Percentiles rank a stretch among this genome's conserved stretches.
Conservation (phyloP, 2,888 invertebrate species). For the Sepioteuthis lessoniana region DNA sequence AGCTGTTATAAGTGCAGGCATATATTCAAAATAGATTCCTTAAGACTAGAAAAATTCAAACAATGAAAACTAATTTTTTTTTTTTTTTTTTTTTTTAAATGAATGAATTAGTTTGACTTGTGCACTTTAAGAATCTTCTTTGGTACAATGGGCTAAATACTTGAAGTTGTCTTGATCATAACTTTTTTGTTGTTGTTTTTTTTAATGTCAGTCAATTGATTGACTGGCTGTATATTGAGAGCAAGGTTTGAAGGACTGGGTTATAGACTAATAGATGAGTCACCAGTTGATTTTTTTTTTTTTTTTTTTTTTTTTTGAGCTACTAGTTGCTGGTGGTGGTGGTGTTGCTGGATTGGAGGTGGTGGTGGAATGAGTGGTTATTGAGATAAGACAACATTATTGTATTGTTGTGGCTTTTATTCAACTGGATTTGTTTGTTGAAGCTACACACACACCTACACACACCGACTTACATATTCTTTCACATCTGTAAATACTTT, state of each 20-base stretch:
- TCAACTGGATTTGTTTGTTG: background rate
- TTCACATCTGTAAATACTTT: too few relatives aligned
- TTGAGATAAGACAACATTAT: constrained; percentile 35
- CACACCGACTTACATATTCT: background rate
- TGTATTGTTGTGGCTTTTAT: constrained; percentile 37
- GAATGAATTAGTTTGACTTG: too few relatives aligned
- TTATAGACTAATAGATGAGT: background rate
- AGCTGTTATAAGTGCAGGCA: too few relatives aligned
- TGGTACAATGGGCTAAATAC: background rate
- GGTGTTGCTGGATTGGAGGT: background rate
- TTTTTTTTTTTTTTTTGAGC: too few relatives aligned
- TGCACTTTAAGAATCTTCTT: too few relatives aligned
- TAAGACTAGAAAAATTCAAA: too few relatives aligned
- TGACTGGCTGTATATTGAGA: background rate
- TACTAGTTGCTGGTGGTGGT: background rate
- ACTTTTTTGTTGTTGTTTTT: background rate
- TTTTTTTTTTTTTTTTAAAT: too few relatives aligned
- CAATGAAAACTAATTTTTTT: too few relatives aligned
- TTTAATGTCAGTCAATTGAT: background rate
- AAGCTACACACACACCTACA: background rate
- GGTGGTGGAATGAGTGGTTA: background rate
- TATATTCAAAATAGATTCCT: too few relatives aligned
- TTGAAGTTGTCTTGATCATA: background rate
- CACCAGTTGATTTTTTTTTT: constrained; percentile 33
- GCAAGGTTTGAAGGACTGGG: constrained; percentile 4